Evolutionary conservation across 2,113 vertebrate species (phyloP).

Genomic region (Dromaius novaehollandiae): DNA sequence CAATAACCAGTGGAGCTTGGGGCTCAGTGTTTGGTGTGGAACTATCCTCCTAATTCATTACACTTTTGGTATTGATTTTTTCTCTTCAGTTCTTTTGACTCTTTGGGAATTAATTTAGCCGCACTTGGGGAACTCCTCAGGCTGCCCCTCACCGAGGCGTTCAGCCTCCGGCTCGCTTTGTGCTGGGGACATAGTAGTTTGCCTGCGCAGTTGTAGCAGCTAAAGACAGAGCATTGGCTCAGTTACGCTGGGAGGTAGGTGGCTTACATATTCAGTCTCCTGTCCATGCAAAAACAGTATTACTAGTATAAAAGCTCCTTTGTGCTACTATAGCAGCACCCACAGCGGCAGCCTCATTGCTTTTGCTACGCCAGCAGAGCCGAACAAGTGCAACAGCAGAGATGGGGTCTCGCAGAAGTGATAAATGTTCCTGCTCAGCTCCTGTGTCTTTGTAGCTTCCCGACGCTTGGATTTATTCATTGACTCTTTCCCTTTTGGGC

Average conservation of each 20-base stretch:
- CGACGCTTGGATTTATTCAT: not conserved
- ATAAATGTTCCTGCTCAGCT: not conserved
- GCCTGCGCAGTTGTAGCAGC: not conserved
- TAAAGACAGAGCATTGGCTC: not conserved
- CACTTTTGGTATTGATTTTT: not conserved
- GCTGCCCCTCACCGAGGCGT: accelerated
- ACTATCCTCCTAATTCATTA: not conserved
- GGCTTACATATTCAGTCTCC: not conserved
- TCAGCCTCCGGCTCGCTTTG: not conserved
- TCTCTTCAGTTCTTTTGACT: not conserved
- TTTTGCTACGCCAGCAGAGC: not conserved
- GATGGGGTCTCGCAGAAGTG: not conserved
- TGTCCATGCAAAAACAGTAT: not conserved
- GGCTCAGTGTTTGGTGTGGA: not conserved
- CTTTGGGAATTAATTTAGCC: not conserved
- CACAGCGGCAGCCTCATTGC: not conserved
- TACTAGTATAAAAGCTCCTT: not conserved
- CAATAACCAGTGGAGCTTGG: not conserved
- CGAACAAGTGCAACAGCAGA: not conserved
- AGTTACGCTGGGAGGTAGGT: not conserved
- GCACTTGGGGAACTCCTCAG: not conserved
- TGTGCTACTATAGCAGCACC: not conserved
- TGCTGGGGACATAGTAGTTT: not conserved
- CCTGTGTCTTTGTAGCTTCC: not conserved
- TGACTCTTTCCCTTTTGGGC: not conserved